These are phyloP conservation scores for Drosophila melanogaster DNA, from an alignment of 1,140 invertebrate genomes.

Conservation along the genomic window Release_6_plus_ISO1_MT NC_004354.4:8890501-8891000, in stretches of 20 bases:
- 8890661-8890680: too few species aligned
- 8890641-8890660: neutral
- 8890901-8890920: constrained; percentile 23
- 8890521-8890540: too few species aligned
- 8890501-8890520: neutral
- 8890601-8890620: too few species aligned
- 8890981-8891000: constrained; percentile 32
- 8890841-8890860: constrained; percentile 23
- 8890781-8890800: constrained; percentile 33
- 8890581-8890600: too few species aligned
- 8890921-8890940: constrained; percentile 33
- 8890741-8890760: constrained; percentile 14
- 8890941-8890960: constrained; percentile 35
- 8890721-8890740: constrained; percentile 4
- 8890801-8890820: constrained; percentile 16
- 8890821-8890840: constrained; percentile 26
- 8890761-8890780: constrained; percentile 16
- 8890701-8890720: constrained; percentile 16
- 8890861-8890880: constrained; percentile 15
- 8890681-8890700: neutral
- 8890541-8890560: too few species aligned
- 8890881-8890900: constrained; percentile 35
- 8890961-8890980: constrained; percentile 28
- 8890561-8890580: too few species aligned
- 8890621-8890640: neutral